These are phyloP conservation scores for Sciurus carolinensis DNA, from an alignment of 2,797 vertebrate species.

Conservation along the genomic window DNA sequence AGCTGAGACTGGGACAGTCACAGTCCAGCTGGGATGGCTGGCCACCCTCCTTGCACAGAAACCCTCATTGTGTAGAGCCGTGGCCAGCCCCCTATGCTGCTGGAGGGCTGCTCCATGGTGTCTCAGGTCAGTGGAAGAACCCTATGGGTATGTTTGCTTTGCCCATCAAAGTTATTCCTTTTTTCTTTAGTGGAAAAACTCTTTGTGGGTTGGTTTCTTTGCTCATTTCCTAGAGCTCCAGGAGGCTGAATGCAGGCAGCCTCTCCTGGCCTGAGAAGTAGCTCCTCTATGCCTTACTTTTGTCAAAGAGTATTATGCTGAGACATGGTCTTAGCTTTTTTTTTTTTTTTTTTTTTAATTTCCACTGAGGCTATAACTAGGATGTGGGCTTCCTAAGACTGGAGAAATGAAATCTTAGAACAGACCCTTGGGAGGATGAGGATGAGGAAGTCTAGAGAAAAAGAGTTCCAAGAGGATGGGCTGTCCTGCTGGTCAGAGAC, in stretches of 20 bases:
- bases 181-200: background rate
- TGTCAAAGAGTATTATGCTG: background rate
- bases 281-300: background rate
- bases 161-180: background rate
- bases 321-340: background rate
- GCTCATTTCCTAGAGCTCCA: background rate
- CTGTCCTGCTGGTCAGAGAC: background rate
- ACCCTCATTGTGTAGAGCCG: background rate
- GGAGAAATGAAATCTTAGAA: background rate
- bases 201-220: background rate
- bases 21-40: background rate
- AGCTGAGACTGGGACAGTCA: background rate
- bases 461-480: background rate
- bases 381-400: background rate
- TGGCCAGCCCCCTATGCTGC: background rate
- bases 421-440: background rate
- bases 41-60: background rate
- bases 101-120: accelerated
- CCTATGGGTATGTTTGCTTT: accelerated
- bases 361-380: background rate
- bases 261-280: background rate
- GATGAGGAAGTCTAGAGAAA: background rate
- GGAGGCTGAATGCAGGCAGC: constrained; percentile 12
- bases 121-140: too few species aligned
- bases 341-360: background rate